Evolutionary conservation across 2,113 vertebrate species (phyloP).

Genomic region (Anolis sagrei): DNA sequence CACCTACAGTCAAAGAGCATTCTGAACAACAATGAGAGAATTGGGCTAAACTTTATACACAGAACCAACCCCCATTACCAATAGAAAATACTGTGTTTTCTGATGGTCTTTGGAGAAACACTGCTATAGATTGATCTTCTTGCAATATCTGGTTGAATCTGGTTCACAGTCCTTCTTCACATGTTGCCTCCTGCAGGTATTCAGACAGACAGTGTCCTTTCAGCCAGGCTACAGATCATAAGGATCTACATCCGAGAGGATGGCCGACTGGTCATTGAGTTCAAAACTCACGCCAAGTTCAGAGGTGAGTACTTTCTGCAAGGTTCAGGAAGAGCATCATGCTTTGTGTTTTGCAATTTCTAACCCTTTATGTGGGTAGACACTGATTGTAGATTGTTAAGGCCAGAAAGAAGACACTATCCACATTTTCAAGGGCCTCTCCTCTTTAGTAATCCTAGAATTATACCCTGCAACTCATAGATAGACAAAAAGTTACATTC

Average conservation of each 20-base stretch:
- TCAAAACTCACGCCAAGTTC: slow-evolving; percentile 98
- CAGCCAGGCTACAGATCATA: slow-evolving; percentile 94
- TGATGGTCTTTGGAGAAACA: no score
- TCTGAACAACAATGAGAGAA: no score
- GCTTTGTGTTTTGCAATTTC: neutral
- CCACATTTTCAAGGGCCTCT: no score
- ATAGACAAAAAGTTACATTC: neutral
- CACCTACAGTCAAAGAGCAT: no score
- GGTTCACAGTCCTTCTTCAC: neutral
- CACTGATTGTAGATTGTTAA: neutral
- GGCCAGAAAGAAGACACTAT: neutral
- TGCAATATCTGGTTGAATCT: no score
- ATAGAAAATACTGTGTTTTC: no score
- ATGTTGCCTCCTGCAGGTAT: slow-evolving; percentile 80
- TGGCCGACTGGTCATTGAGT: slow-evolving; percentile 95
- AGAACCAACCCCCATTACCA: no score
- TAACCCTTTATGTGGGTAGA: neutral
- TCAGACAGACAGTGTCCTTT: slow-evolving; percentile 97
- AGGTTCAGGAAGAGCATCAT: neutral
- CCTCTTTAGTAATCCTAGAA: neutral
- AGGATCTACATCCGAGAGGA: slow-evolving; percentile 97
- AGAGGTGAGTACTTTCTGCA: slow-evolving; percentile 80
- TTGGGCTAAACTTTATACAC: no score
- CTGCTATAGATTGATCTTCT: no score
- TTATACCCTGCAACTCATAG: neutral